A percentile compares a stretch with the other conserved stretches of the same genome.
phyloP scores from a whole-genome alignment of 2,888 invertebrate genomes.

The Oxycera nigricornis region DNA sequence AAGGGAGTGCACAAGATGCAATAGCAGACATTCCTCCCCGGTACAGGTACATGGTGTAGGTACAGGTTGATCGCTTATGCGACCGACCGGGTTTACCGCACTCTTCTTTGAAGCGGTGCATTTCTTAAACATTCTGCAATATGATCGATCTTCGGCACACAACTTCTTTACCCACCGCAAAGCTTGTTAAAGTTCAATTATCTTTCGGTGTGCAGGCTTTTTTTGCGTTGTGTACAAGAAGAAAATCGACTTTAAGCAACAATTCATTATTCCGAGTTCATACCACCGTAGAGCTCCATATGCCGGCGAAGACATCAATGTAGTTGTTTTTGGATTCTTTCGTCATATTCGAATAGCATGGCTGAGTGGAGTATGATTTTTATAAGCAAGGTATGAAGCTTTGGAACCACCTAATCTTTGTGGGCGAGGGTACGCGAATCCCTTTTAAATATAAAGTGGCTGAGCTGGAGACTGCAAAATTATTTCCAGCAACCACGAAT shows the following conservation, averaged over 20 bases:
- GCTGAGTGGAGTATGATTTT: no score
- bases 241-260: slow-evolving; percentile 28
- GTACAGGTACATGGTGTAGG: background rate
- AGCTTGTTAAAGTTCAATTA: slow-evolving; percentile 46
- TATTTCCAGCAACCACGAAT: no score
- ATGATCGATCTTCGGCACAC: slow-evolving; percentile 33
- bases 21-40: background rate
- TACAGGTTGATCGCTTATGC: slow-evolving; percentile 20
- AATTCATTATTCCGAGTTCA: slow-evolving; percentile 36
- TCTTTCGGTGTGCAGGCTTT: slow-evolving; percentile 28
- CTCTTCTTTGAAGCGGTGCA: background rate
- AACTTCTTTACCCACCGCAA: slow-evolving; percentile 38
- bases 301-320: no score
- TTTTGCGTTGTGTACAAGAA: background rate
- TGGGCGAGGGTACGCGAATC: no score
- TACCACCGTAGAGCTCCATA: no score
- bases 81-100: background rate
- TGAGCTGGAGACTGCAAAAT: no score
- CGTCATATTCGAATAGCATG: no score
- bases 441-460: no score
- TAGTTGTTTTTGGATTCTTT: no score
- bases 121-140: slow-evolving; percentile 31
- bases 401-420: no score
- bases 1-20: background rate
- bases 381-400: no score